Evolutionary conservation across 2,888 invertebrate species (phyloP).

Genomic region (Cryptophagus acutangulus): DNA sequence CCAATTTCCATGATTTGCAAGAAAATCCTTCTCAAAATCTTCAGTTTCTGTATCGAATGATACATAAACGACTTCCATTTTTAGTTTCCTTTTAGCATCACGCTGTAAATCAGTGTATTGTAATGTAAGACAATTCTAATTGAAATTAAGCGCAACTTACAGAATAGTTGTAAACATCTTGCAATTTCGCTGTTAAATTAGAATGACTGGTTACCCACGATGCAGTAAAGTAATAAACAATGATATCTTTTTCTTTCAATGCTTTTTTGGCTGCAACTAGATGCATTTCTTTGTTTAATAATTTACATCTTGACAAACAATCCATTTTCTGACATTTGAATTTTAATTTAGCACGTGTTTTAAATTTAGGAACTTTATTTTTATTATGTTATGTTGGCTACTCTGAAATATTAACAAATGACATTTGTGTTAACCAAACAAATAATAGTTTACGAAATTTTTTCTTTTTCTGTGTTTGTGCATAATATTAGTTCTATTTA

Average conservation of each 20-base stretch:
- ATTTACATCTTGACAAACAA: conserved; percentile 18
- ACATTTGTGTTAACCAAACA: no score
- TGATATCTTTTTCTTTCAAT: conserved; percentile 25
- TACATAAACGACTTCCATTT: not conserved
- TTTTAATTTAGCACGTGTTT: not conserved
- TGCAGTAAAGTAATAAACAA: conserved; percentile 33
- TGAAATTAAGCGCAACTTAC: no score
- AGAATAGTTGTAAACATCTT: no score
- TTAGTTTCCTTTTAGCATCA: not conserved
- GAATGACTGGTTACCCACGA: conserved; percentile 21
- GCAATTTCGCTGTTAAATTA: not conserved
- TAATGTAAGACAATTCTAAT: no score
- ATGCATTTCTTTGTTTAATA: conserved; percentile 26
- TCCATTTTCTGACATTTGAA: conserved; percentile 23
- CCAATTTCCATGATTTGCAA: conserved; percentile 1
- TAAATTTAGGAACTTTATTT: not conserved
- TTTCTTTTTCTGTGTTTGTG: no score
- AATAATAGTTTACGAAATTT: no score
- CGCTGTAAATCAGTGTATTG: no score
- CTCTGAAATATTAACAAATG: no score
- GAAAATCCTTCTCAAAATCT: not conserved
- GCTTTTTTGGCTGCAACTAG: conserved; percentile 22
- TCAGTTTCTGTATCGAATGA: not conserved
- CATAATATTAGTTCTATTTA: no score
- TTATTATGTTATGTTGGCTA: no score